Base-by-base conservation (phyloP, 1,140 invertebrate genomes). In the Eubasilissa regina region DNA sequence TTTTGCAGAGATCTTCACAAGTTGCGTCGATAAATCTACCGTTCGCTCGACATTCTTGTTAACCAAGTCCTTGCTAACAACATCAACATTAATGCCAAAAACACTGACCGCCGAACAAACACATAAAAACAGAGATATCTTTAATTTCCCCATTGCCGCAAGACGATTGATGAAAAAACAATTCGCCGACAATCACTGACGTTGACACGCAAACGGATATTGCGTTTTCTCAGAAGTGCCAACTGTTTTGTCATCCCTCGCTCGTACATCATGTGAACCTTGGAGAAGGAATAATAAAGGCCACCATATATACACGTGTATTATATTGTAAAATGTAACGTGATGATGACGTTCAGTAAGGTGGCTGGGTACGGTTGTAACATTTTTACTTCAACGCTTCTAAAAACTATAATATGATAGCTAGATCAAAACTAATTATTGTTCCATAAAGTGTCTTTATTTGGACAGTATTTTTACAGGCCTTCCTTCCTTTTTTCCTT, bases 11-110 rank as follows among this genome's bases (percentile, higher is more conserved):
- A 97, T 93, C 89, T 97, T 97, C 0, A 96, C 95, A 47, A 98
- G 88, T 89, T 98, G 97, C 12, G 95, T 94, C 3, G 95, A 92
- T 68, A 98, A 88, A 89, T 99, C 97, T 75, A 99, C 92, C 44
- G 92, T 92, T 85, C 96, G 90, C 64, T 97, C 96, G 12, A 96
- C 94, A 90, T 95, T 96, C 85, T 93, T 94, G 79, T 96, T 91
- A 44, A 93, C 91, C 66, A 97, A 84, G 80, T 92, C 90, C 25
- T 84, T 86, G 17, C 86, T 87, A 81, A 89, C 83, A 13, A 80
- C 84, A 68, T 88, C 88, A 15, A 87, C 84, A 82, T 84, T 87
- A 13, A 81, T 84, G 74, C 84, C 58, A 45, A 17, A 53, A 35
- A 58, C 70, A 43, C 15, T 35, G 9, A 68, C 58, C 12, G 43